Base-by-base conservation (phyloP, 2,113 vertebrate species). In the Rhombomys opimus region DNA sequence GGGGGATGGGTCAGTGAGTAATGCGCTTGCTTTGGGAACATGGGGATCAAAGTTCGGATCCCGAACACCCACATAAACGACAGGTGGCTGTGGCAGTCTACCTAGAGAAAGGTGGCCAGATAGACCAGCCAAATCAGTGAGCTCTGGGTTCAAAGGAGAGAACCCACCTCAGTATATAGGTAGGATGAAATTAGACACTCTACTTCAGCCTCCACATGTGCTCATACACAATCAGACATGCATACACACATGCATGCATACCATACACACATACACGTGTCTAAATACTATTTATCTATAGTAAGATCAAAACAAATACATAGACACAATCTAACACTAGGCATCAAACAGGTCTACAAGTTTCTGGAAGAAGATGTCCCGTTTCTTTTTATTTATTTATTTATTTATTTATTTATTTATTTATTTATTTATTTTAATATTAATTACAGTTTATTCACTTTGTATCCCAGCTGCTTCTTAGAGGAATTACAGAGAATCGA, bases 401-500 rank as follows among this genome's bases (percentile, higher is more conserved):
- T 5, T 46, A 46, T 46, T 5, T 46, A 46, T 46, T 4, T 46
- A 46, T 46, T 4, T 46, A 46, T 46, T 4, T 46, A 46, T 46
- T 4, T 46, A 46, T 46, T 4, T 46, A 46, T 46, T 5, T 46
- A 46, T 46, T 5, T 46, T 41, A 41, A 46, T 46, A 4, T 46
- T 46, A 46, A 46, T 46, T 46, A 46, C 46, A 46, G 46, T 46
- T 46, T 46, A 46, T 46, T 46, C 46, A 46, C 46, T 46, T 46
- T 46, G 46, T 46, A 46, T 46, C 46, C 46, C 46, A 46, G 46
- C 46, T 46, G 46, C 5, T 46, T 46, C 46, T 46, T 46, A 46
- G 22, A 93, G 50, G 91, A 94, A 81, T 75, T 88, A 72, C n/a
- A 95, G 15, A 46, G 11, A 22, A 75, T 32, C 41, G 75, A 94